phyloP scores from a whole-genome alignment of 2,888 invertebrate genomes.

The Eristalis tenax region DNA sequence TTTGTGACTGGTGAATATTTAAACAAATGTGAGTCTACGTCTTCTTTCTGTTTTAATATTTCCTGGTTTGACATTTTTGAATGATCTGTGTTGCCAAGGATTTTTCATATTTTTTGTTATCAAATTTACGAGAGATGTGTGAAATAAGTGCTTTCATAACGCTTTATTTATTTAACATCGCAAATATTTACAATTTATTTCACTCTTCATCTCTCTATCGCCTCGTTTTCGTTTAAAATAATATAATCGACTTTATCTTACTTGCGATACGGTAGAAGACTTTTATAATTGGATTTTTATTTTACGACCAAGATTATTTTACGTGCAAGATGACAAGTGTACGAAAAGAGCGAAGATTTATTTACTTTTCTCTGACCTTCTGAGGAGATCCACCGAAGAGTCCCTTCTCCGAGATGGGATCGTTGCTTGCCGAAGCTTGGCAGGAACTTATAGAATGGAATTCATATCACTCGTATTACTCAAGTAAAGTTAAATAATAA shows the following conservation, averaged over 20 bases:
- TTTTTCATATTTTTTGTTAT: not conserved
- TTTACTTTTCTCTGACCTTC: not conserved
- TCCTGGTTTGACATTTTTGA: not conserved
- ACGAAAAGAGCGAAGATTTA: not conserved
- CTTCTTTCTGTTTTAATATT: not conserved
- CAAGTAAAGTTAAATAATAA: not conserved
- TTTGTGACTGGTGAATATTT: not conserved
- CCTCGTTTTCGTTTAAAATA: not conserved
- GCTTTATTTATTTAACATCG: not conserved
- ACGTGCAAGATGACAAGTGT: not conserved
- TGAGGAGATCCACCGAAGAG: not conserved
- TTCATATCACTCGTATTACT: not conserved
- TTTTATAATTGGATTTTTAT: not conserved
- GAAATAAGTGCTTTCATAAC: not conserved
- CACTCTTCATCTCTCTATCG: not conserved
- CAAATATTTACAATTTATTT: not conserved
- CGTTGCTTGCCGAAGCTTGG: not conserved
- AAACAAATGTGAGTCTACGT: not conserved
- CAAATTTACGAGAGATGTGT: not conserved
- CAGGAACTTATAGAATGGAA: not conserved
- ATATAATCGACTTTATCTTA: not conserved
- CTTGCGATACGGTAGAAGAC: not conserved
- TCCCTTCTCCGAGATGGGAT: not conserved
- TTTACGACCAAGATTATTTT: not conserved
- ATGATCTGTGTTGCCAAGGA: not conserved